Conservation (phyloP, 2,888 invertebrate genomes). For the Epicampocera succincta region DNA sequence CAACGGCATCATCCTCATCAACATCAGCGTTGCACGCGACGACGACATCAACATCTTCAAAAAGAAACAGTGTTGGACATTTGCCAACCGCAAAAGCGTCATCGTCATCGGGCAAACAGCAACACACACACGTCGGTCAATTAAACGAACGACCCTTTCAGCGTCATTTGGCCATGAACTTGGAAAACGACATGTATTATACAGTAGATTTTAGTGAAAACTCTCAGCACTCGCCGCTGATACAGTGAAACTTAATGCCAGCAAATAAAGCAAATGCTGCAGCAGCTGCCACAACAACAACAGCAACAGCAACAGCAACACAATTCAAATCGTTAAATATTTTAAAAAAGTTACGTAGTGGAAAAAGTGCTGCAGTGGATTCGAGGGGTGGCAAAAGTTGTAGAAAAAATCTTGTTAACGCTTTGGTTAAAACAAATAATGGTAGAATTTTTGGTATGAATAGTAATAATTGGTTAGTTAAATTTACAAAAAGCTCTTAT, state of each 20-base stretch:
- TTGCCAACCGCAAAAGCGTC: slow-evolving; percentile 70
- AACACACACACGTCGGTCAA: slow-evolving; percentile 73
- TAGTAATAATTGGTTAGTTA: slow-evolving; percentile 77
- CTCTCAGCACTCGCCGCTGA: slow-evolving; percentile 88
- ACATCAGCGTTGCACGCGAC: slow-evolving; percentile 67
- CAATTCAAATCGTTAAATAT: neutral
- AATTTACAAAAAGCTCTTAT: slow-evolving; percentile 73
- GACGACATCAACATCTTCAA: slow-evolving; percentile 65
- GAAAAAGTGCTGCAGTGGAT: neutral
- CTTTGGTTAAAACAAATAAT: slow-evolving; percentile 52
- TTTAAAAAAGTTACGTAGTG: slow-evolving; percentile 9
- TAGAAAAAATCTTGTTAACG: slow-evolving; percentile 57
- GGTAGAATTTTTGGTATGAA: slow-evolving; percentile 50
- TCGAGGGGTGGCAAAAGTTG: slow-evolving; percentile 5
- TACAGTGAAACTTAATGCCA: slow-evolving; percentile 83
- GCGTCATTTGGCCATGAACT: slow-evolving; percentile 83
- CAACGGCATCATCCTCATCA: slow-evolving; percentile 63
- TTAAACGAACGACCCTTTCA: slow-evolving; percentile 82
- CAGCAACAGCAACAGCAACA: slow-evolving; percentile 5
- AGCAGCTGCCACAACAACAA: slow-evolving; percentile 18
- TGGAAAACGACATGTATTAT: slow-evolving; percentile 89
- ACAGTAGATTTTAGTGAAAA: slow-evolving; percentile 89
- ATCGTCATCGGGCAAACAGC: slow-evolving; percentile 72
- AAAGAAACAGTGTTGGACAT: slow-evolving; percentile 73
- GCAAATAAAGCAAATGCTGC: slow-evolving; percentile 6